Conservation (phyloP, 2,888 invertebrate species). For the Balanococcus diminutus region DNA sequence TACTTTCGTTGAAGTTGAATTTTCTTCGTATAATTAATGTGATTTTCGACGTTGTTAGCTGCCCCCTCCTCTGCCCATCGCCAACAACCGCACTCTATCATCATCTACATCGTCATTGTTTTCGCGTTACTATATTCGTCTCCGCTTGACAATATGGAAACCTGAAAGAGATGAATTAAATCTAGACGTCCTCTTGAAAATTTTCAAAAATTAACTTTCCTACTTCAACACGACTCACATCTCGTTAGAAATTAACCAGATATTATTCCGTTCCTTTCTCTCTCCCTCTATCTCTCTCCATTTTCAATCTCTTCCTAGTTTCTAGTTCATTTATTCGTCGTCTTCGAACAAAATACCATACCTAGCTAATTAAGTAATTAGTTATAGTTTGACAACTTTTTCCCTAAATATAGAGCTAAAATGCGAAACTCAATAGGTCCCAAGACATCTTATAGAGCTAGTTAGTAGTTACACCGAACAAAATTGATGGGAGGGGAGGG, state of each 20-base stretch:
- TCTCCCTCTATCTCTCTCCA: background rate
- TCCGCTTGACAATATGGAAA: background rate
- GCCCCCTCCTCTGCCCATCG: background rate
- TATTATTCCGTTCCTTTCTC: too few relatives aligned
- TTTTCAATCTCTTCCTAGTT: background rate
- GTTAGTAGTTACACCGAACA: too few relatives aligned
- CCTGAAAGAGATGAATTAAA: slow-evolving; percentile 21
- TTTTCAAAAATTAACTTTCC: background rate
- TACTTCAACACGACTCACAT: too few relatives aligned
- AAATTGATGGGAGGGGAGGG: too few relatives aligned
- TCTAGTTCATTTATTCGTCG: background rate
- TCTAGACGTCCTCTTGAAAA: slow-evolving; percentile 11
- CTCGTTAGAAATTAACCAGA: too few relatives aligned
- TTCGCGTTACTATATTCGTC: background rate
- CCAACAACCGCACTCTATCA: background rate
- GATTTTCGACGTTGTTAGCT: background rate
- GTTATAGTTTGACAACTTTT: background rate
- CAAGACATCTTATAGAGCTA: too few relatives aligned
- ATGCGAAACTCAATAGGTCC: too few relatives aligned
- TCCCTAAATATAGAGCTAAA: too few relatives aligned
- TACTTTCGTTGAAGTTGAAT: slow-evolving; percentile 3
- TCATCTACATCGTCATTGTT: background rate
- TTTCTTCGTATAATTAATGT: slow-evolving; percentile 25
- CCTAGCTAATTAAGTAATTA: background rate
- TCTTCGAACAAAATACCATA: background rate